Conservation (phyloP, 2,797 vertebrate species). For the Enteromius unitaeniatus region DNA sequence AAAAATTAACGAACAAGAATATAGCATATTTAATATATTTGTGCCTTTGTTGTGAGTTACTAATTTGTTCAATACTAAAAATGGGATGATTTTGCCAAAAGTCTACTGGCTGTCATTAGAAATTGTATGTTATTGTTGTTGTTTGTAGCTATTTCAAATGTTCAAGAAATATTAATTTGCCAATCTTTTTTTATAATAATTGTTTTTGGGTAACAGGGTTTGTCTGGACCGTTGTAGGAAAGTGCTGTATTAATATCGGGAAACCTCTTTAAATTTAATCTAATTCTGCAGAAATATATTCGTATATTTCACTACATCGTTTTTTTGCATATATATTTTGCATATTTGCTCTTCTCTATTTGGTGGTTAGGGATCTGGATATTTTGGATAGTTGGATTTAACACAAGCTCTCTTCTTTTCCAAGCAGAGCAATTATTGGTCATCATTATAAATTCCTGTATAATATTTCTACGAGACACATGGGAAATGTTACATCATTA, state of each 20-base stretch:
- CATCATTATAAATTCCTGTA: not conserved
- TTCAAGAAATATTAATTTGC: not conserved
- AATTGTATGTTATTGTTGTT: not conserved
- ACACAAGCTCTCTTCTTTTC: not conserved
- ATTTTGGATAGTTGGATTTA: not conserved
- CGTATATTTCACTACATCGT: not conserved
- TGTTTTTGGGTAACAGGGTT: not conserved
- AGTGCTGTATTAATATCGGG: not conserved
- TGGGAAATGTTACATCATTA: constrained; percentile 11
- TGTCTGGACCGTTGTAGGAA: not conserved
- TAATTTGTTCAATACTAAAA: not conserved
- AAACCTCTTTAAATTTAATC: not conserved
- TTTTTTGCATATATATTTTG: not conserved
- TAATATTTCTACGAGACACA: constrained; percentile 10
- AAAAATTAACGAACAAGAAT: too few species aligned
- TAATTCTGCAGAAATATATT: not conserved
- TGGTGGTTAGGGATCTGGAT: not conserved
- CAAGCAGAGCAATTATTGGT: not conserved
- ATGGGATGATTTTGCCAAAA: not conserved
- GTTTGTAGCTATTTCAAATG: not conserved
- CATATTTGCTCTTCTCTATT: not conserved
- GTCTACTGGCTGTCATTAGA: not conserved
- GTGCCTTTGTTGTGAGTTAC: not conserved
- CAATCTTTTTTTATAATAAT: not conserved
- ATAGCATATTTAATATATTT: too few species aligned